These are phyloP conservation scores for Poicephalus gulielmi DNA, from an alignment of 2,113 vertebrate species.

Conservation along the genomic window DNA sequence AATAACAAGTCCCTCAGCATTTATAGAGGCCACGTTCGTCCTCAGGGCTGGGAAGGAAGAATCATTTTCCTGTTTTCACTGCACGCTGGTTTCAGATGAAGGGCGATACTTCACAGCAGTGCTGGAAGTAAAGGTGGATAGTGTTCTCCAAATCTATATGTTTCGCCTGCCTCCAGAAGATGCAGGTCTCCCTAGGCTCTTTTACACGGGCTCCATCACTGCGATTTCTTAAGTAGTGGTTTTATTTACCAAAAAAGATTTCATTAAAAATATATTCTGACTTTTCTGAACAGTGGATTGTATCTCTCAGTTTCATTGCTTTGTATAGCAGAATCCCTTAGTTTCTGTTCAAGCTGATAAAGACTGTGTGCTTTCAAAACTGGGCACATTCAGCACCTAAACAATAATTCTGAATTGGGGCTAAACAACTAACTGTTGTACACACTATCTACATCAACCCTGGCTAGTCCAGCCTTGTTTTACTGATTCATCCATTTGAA, in stretches of 20 bases:
- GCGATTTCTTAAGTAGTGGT: background rate
- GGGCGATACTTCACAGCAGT: background rate
- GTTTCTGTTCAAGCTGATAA: background rate
- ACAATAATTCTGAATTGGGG: background rate
- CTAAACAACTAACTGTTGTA: background rate
- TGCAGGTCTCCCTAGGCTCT: background rate
- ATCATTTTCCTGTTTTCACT: background rate
- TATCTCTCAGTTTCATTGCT: background rate
- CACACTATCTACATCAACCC: background rate
- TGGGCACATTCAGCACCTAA: background rate
- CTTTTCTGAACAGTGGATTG: background rate
- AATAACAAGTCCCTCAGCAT: background rate
- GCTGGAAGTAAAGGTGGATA: background rate
- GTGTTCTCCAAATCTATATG: background rate
- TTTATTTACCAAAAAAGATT: background rate
- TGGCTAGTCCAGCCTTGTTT: background rate
- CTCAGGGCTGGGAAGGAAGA: background rate
- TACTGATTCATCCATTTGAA: background rate
- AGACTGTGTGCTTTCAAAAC: background rate
- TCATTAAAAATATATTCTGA: background rate
- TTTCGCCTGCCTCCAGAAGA: background rate
- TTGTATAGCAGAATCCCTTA: background rate
- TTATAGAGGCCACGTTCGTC: background rate
- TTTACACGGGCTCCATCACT: background rate
- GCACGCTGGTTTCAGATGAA: background rate